These are phyloP conservation scores for Cephonodes hylas DNA, from an alignment of 2,888 invertebrate species.

Conservation along the genomic window DNA sequence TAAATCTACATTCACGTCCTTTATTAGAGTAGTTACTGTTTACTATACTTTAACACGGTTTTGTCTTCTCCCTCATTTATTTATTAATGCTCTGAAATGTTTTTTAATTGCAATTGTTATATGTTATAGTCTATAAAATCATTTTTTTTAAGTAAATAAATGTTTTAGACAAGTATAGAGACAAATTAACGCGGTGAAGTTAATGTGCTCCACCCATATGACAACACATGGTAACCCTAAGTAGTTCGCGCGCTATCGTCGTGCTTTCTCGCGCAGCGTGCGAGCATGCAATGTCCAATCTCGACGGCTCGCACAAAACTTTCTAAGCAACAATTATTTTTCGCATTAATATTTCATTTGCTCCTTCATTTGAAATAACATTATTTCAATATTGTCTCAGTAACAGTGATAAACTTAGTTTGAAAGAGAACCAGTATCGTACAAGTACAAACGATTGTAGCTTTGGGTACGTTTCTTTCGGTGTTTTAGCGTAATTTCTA, in stretches of 20 bases:
- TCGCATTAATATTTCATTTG: conserved; percentile 78
- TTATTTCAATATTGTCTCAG: neutral
- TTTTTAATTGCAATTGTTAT: too few relatives aligned
- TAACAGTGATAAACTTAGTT: neutral
- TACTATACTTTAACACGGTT: too few relatives aligned
- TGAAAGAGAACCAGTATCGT: neutral
- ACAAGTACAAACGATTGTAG: neutral
- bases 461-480: neutral
- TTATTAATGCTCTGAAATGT: too few relatives aligned
- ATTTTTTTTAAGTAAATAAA: too few relatives aligned
- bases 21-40: too few relatives aligned
- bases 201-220: neutral
- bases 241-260: conserved; percentile 38
- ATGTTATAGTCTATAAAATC: too few relatives aligned
- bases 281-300: conserved; percentile 77
- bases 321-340: conserved; percentile 80
- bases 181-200: too few relatives aligned
- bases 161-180: too few relatives aligned
- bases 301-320: conserved; percentile 70
- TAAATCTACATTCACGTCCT: neutral
- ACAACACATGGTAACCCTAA: conserved; percentile 26
- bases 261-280: conserved; percentile 79
- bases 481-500: conserved; percentile 22
- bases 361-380: conserved; percentile 52
- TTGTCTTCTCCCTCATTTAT: too few relatives aligned